Evolutionary conservation across 1,140 invertebrate species (phyloP).

Genomic region (Diplogasteroides magnus): DNA sequence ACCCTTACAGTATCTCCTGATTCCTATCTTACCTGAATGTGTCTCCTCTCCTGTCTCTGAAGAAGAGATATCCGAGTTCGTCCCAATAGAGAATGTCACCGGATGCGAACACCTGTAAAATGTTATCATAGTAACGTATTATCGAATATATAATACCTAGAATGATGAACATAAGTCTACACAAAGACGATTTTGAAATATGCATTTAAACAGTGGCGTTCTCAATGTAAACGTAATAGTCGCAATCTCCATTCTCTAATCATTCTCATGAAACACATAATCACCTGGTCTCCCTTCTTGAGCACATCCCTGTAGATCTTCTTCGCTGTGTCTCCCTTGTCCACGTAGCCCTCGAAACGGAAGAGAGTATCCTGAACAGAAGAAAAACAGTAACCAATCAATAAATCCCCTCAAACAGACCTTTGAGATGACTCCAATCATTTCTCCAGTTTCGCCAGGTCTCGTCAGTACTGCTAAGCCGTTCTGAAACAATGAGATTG

Average conservation of each 20-base stretch:
- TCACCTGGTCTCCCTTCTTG: conserved; percentile 72
- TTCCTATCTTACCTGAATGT: conserved; percentile 75
- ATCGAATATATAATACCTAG: too few species aligned
- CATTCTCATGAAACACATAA: too few species aligned
- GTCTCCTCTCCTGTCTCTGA: conserved; percentile 90
- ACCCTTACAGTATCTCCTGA: background rate
- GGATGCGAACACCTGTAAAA: conserved; percentile 69
- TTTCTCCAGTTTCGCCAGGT: conserved; percentile 80
- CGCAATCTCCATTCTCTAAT: too few species aligned
- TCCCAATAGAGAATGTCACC: conserved; percentile 85
- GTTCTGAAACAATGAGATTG: conserved; percentile 1
- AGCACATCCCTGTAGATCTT: conserved; percentile 85
- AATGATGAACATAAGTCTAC: too few species aligned
- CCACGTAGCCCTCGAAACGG: conserved; percentile 73
- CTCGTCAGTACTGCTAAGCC: conserved; percentile 30
- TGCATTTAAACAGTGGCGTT: too few species aligned
- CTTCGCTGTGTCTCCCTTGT: conserved; percentile 80
- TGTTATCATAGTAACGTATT: too few species aligned
- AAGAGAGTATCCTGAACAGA: conserved; percentile 55
- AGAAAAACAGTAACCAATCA: background rate
- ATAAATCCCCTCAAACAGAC: background rate
- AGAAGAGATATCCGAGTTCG: conserved; percentile 85
- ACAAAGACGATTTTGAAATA: too few species aligned
- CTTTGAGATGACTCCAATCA: conserved; percentile 84
- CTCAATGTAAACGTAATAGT: too few species aligned